Evolutionary conservation across 2,888 invertebrate species (phyloP).

Genomic region (Agelastica alni): DNA sequence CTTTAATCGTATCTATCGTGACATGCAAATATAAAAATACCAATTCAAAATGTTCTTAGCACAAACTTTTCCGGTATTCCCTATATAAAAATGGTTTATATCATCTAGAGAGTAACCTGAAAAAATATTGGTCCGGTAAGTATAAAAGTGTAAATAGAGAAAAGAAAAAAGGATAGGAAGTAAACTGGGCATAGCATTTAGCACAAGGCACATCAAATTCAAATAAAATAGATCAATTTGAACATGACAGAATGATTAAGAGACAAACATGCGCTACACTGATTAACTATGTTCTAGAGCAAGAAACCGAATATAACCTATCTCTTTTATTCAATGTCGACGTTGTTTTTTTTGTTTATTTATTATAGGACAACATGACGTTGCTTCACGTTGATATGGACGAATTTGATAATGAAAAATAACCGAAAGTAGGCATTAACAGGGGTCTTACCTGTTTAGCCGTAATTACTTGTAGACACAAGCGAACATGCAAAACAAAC

Average conservation of each 20-base stretch:
- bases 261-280: conserved; percentile 18
- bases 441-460: conserved; percentile 56
- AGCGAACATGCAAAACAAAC: conserved; percentile 52
- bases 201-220: background rate
- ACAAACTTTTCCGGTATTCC: too few species aligned
- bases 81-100: too few species aligned
- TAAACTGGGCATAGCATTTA: background rate
- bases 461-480: conserved; percentile 49
- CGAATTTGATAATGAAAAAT: conserved; percentile 17
- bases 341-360: conserved; percentile 12
- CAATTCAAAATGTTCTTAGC: too few species aligned
- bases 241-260: conserved; percentile 13
- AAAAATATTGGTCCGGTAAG: too few species aligned
- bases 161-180: background rate
- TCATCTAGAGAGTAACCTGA: too few species aligned
- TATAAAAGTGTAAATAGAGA: background rate
- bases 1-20: too few species aligned
- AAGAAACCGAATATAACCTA: conserved; percentile 11
- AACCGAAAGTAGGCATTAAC: conserved; percentile 44
- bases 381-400: background rate
- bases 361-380: conserved; percentile 2
- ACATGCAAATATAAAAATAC: too few species aligned
- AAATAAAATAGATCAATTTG: background rate
- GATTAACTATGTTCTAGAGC: background rate
- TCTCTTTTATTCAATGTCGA: conserved; percentile 9